Percentiles rank a stretch among this genome's conserved stretches.
phyloP scores from a whole-genome alignment of 2,888 invertebrate genomes.

The Escarpia spicata region DNA sequence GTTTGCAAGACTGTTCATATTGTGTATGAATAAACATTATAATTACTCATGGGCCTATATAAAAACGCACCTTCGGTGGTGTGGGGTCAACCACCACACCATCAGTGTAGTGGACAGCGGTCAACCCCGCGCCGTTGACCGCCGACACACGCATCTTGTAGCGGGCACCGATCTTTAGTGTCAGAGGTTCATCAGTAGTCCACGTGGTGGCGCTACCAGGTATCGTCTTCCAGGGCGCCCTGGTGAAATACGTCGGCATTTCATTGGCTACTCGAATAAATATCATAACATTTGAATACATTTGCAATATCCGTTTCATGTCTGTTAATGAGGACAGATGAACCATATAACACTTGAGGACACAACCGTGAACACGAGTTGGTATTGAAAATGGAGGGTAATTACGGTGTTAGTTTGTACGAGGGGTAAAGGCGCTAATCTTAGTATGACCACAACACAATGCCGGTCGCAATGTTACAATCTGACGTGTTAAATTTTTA shows the following conservation, averaged over 20 bases:
- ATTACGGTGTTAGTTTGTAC: too few species aligned
- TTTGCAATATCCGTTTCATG: neutral
- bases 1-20: too few species aligned
- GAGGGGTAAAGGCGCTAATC: too few species aligned
- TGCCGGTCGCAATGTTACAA: too few species aligned
- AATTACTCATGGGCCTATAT: too few species aligned
- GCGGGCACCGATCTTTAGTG: neutral
- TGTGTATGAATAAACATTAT: too few species aligned
- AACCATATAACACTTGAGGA: too few species aligned
- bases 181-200: neutral
- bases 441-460: too few species aligned
- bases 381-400: too few species aligned
- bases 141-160: slow-evolving; percentile 20
- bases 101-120: slow-evolving; percentile 24
- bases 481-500: too few species aligned
- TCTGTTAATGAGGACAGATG: neutral
- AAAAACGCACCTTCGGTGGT: slow-evolving; percentile 8
- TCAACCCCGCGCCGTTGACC: slow-evolving; percentile 19
- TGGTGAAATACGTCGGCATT: neutral
- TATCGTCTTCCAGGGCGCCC: neutral
- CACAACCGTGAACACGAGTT: too few species aligned
- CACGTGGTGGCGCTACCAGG: slow-evolving; percentile 7
- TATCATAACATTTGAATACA: neutral
- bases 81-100: slow-evolving; percentile 18
- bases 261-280: neutral